A percentile compares a stretch with the other conserved stretches of the same genome.
Evolutionary conservation across 2,113 vertebrate species (phyloP).

Genomic region (Puffinus mauretanicus): DNA sequence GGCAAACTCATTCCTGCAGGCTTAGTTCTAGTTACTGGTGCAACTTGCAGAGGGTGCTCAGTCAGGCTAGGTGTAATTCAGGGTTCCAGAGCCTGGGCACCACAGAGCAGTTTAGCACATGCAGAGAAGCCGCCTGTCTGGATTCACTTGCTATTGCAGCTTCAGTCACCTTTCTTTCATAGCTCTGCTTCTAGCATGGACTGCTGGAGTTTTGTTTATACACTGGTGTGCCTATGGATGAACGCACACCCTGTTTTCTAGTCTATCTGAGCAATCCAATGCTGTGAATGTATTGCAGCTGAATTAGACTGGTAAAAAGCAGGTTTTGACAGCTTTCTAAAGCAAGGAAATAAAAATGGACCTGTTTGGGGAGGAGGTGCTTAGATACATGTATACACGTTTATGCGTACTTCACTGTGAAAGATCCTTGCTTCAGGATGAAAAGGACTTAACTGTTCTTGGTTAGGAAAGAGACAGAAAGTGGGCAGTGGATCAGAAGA

Average conservation of each 20-base stretch:
- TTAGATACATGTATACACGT: accelerated
- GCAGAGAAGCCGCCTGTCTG: background rate
- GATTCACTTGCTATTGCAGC: background rate
- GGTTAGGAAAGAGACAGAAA: background rate
- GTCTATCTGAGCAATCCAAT: accelerated
- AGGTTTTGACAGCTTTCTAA: background rate
- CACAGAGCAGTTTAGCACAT: background rate
- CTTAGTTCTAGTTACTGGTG: background rate
- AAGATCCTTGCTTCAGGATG: background rate
- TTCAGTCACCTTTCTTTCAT: background rate
- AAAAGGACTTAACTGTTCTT: background rate
- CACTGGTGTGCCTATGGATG: background rate
- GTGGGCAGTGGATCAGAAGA: background rate
- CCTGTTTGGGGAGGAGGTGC: background rate
- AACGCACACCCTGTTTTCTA: background rate
- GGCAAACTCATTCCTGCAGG: accelerated
- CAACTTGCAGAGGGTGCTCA: background rate
- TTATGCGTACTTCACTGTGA: background rate
- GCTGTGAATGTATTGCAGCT: background rate
- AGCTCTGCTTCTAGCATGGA: background rate
- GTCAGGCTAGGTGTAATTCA: background rate
- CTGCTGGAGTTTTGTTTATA: background rate
- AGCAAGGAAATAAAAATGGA: background rate
- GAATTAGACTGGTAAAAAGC: background rate
- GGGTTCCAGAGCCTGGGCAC: background rate